These are phyloP conservation scores for Mesocentrotus franciscanus DNA, from an alignment of 53 echinoderm and acorn worm species.

Conservation along the genomic window DNA sequence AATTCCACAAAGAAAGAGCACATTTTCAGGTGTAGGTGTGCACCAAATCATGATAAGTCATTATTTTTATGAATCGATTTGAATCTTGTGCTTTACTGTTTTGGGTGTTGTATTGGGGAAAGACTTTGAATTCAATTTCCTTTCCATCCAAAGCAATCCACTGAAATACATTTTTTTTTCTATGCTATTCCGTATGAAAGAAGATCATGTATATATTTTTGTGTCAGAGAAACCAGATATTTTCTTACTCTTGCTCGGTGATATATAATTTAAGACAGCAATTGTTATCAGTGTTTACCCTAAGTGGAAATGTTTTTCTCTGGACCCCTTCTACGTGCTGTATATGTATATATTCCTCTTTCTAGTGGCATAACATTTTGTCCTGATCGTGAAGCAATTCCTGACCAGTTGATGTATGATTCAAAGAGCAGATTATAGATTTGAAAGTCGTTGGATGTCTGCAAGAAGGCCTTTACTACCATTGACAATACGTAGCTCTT, in stretches of 20 bases:
- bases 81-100: not conserved
- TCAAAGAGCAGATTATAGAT: not conserved
- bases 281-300: not conserved
- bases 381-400: not conserved
- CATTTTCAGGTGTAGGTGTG: too few species aligned
- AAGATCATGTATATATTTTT: not conserved
- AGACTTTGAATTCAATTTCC: not conserved
- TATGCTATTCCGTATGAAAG: not conserved
- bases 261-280: not conserved
- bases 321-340: not conserved
- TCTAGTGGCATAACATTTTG: not conserved
- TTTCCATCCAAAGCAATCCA: not conserved
- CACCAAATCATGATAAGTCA: too few species aligned
- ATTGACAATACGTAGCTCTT: too few species aligned
- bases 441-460: too few species aligned
- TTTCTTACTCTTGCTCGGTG: not conserved
- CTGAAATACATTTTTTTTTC: not conserved
- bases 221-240: not conserved
- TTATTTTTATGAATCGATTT: too few species aligned
- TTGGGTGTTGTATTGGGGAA: not conserved
- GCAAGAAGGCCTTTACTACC: too few species aligned
- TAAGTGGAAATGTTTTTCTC: not conserved
- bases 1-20: not conserved
- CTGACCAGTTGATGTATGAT: not conserved
- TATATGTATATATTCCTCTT: not conserved